phyloP scores from a whole-genome alignment of 2,888 invertebrate species.

The Acanthacorydalis orientalis region DNA sequence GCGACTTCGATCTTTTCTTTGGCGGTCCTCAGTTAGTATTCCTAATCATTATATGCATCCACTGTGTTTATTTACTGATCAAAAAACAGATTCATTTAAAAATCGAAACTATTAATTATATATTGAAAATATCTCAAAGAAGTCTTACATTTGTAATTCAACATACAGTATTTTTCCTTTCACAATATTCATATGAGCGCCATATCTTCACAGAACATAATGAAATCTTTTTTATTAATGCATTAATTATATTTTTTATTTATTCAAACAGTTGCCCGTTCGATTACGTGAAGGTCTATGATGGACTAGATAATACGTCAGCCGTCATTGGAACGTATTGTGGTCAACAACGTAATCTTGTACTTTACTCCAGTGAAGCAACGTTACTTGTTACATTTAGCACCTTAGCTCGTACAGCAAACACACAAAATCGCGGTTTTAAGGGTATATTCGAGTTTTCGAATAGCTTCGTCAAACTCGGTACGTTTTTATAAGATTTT shows the following conservation, averaged over 20 bases:
- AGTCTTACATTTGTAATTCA: too few species aligned
- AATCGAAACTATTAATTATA: too few species aligned
- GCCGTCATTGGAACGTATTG: conserved; percentile 93
- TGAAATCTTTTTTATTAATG: too few species aligned
- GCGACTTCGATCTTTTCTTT: conserved; percentile 96
- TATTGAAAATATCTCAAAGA: too few species aligned
- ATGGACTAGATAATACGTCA: conserved; percentile 77
- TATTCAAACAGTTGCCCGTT: conserved; percentile 76
- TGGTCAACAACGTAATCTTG: conserved; percentile 90
- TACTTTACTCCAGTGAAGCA: conserved; percentile 86
- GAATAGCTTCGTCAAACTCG: conserved; percentile 94
- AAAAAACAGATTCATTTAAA: too few species aligned
- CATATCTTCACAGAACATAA: too few species aligned
- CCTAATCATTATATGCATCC: background rate
- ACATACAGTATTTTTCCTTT: background rate
- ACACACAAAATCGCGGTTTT: conserved; percentile 94
- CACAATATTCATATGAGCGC: background rate
- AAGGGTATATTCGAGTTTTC: conserved; percentile 98
- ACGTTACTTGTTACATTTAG: conserved; percentile 81
- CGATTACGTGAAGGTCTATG: conserved; percentile 94
- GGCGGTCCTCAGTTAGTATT: conserved; percentile 91
- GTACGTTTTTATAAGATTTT: conserved; percentile 33
- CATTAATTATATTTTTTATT: conserved; percentile 1
- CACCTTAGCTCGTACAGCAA: conserved; percentile 79
- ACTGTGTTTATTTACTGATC: too few species aligned